A percentile compares a stretch with the other conserved stretches of the same genome.
Evolutionary conservation across 2,888 invertebrate genomes (phyloP).

Genomic region (Electrophaes corylata): DNA sequence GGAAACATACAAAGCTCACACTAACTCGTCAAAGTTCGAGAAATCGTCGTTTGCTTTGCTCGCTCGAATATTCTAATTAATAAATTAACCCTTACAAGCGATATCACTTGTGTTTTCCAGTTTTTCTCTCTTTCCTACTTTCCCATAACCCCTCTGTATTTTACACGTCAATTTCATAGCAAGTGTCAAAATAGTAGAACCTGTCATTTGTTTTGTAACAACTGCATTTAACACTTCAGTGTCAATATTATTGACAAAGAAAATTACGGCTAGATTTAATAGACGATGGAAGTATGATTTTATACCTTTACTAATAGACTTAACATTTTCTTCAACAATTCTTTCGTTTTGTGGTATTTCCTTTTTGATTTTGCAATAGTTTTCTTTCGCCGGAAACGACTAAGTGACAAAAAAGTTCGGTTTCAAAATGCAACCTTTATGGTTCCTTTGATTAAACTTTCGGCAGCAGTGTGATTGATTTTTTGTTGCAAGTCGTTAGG

Average conservation of each 20-base stretch:
- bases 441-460: slow-evolving; percentile 22
- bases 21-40: no score
- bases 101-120: no score
- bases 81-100: no score
- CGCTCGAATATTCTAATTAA: no score
- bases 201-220: not conserved
- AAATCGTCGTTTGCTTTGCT: no score
- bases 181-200: slow-evolving; percentile 19
- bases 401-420: slow-evolving; percentile 15
- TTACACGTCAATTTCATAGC: not conserved
- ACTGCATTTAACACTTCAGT: slow-evolving; percentile 9
- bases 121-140: not conserved
- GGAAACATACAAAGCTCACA: no score
- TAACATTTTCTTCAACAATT: not conserved
- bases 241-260: slow-evolving; percentile 12
- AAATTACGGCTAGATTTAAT: not conserved
- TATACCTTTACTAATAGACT: not conserved
- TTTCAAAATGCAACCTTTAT: slow-evolving; percentile 11
- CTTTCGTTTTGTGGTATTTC: not conserved
- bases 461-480: slow-evolving; percentile 29
- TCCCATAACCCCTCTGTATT: not conserved
- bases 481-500: slow-evolving; percentile 27
- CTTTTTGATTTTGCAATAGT: not conserved
- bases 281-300: not conserved
- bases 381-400: slow-evolving; percentile 7